Conservation (phyloP, 2,797 vertebrate genomes). For the Podargus strigoides region DNA sequence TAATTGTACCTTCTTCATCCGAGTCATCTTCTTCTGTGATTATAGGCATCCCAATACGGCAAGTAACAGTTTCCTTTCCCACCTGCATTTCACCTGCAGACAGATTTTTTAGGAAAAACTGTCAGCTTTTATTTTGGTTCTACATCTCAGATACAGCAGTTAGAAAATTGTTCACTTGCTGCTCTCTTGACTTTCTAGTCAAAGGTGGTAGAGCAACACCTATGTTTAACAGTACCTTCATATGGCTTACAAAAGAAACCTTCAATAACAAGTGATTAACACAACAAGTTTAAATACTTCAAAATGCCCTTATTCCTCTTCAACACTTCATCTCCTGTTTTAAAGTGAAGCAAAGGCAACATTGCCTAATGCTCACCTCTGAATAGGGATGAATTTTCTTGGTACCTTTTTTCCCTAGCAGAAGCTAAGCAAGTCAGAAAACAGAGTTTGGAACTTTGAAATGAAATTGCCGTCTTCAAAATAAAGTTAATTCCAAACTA, state of each 20-base stretch:
- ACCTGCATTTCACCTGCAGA: conserved; percentile 40
- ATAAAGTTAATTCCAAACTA: background rate
- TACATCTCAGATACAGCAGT: background rate
- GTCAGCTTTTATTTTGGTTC: background rate
- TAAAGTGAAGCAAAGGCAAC: background rate
- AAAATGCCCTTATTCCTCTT: background rate
- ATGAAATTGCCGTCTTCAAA: background rate
- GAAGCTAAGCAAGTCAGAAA: background rate
- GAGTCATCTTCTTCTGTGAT: conserved; percentile 62
- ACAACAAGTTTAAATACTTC: background rate
- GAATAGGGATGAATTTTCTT: background rate
- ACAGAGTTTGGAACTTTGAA: background rate
- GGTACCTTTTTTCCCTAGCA: background rate
- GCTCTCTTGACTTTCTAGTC: background rate
- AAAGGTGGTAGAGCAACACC: background rate
- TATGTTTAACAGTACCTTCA: background rate
- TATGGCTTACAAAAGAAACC: background rate
- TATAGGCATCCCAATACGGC: conserved; percentile 64
- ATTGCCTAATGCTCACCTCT: background rate
- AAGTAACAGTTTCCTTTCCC: conserved; percentile 4
- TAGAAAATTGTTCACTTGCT: background rate
- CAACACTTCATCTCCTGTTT: background rate
- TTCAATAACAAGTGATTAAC: background rate
- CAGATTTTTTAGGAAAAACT: background rate
- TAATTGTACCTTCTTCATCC: conserved; percentile 46